These are phyloP conservation scores for Orgyia antiqua DNA, from an alignment of 2,888 invertebrate species.

Conservation along the genomic window DNA sequence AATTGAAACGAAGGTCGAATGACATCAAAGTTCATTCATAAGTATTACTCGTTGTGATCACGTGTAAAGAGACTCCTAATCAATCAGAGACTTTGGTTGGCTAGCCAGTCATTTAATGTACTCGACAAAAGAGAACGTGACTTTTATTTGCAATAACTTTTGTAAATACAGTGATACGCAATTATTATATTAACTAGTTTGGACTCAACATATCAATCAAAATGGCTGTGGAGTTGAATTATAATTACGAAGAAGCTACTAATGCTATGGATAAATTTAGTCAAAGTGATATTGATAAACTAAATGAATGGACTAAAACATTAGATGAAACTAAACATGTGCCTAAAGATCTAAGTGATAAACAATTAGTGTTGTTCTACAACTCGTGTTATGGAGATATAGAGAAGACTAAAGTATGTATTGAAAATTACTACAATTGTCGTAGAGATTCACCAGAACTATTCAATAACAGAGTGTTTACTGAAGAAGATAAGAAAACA, in stretches of 20 bases:
- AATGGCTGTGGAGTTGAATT: constrained; percentile 65
- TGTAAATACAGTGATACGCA: too few relatives aligned
- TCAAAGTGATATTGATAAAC: constrained; percentile 60
- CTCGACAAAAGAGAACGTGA: too few relatives aligned
- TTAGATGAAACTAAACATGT: constrained; percentile 61
- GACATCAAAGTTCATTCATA: too few relatives aligned
- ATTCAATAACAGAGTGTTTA: constrained; percentile 77
- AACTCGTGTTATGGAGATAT: constrained; percentile 81
- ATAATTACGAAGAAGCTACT: constrained; percentile 57
- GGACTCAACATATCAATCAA: not conserved
- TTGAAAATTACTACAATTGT: constrained; percentile 79
- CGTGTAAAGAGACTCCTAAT: too few relatives aligned
- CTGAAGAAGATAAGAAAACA: constrained; percentile 62
- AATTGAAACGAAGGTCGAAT: too few relatives aligned
- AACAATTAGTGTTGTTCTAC: constrained; percentile 81
- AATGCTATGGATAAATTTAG: constrained; percentile 68
- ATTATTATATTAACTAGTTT: too few relatives aligned
- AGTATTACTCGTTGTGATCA: too few relatives aligned
- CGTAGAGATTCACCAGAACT: constrained; percentile 80
- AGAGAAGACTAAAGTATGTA: constrained; percentile 79
- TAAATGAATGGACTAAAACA: constrained; percentile 62
- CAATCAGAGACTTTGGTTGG: too few relatives aligned
- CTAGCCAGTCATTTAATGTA: too few relatives aligned
- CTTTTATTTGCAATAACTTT: too few relatives aligned
- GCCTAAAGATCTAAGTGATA: constrained; percentile 74